Evolutionary conservation across 1,140 invertebrate genomes (phyloP).

Genomic region (Ceratosolen solmsi): DNA sequence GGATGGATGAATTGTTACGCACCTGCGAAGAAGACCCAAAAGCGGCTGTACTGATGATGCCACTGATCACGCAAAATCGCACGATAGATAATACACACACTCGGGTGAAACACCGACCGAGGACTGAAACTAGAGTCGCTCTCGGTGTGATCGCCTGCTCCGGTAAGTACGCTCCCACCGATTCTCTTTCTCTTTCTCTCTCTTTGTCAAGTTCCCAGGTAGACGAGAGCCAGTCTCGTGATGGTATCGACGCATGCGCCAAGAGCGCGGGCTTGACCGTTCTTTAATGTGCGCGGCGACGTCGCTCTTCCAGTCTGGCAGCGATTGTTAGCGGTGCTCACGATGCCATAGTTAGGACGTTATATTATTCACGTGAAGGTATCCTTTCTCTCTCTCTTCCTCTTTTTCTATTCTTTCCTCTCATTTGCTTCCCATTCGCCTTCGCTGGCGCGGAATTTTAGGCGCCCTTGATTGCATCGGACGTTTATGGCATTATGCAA

Average conservation of each 20-base stretch:
- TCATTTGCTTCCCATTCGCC: background rate
- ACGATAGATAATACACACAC: background rate
- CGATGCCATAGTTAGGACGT: background rate
- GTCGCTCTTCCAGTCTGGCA: background rate
- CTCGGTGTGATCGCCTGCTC: constrained; percentile 32
- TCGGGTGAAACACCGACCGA: background rate
- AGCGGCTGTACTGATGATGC: background rate
- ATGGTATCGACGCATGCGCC: constrained; percentile 58
- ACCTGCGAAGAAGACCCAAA: background rate
- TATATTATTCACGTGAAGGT: background rate
- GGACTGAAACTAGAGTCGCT: background rate
- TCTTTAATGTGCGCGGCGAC: background rate
- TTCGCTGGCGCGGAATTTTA: too few species aligned
- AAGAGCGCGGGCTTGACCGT: constrained; percentile 7
- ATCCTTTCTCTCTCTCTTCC: background rate
- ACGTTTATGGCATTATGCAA: too few species aligned
- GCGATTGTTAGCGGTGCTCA: background rate
- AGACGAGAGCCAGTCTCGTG: constrained; percentile 43
- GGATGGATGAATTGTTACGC: background rate
- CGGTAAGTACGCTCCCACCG: constrained; percentile 44
- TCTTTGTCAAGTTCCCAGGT: background rate
- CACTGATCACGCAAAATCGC: too few species aligned
- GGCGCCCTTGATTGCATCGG: too few species aligned
- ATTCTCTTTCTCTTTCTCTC: background rate
- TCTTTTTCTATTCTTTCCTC: background rate